Conservation (phyloP, 2,113 vertebrate species). For the Colistium nudipinnis region DNA sequence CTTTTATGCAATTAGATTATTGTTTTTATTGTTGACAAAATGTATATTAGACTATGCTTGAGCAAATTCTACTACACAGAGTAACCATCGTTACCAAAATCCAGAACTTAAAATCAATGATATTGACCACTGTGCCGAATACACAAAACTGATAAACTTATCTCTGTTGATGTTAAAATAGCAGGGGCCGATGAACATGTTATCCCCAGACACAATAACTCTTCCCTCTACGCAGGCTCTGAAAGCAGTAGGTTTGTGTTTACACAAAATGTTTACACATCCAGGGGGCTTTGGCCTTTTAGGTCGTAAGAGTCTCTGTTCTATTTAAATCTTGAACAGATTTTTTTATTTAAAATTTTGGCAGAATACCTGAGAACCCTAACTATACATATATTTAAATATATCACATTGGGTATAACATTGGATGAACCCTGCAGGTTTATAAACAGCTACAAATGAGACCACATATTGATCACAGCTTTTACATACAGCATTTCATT, state of each 20-base stretch:
- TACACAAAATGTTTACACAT: conserved; percentile 29
- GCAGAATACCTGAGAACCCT: background rate
- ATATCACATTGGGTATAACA: conserved; percentile 8
- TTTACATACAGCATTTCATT: conserved; percentile 29
- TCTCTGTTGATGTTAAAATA: conserved; percentile 12
- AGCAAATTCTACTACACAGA: too few relatives aligned
- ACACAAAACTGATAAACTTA: conserved; percentile 18
- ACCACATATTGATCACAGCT: conserved; percentile 4
- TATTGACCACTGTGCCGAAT: conserved; percentile 42
- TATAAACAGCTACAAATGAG: conserved; percentile 46
- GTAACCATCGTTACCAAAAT: too few relatives aligned
- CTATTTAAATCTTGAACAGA: background rate
- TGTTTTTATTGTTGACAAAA: too few relatives aligned
- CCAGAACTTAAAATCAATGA: conserved; percentile 32
- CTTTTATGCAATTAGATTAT: too few relatives aligned
- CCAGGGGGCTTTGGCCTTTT: conserved; percentile 8
- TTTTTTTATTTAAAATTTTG: background rate
- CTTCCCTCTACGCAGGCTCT: background rate
- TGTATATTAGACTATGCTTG: too few relatives aligned
- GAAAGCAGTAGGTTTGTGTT: conserved; percentile 6
- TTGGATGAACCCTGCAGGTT: conserved; percentile 13
- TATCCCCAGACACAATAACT: conserved; percentile 20
- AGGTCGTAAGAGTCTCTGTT: background rate
- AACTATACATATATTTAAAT: background rate
- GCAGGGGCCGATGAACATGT: background rate